Evolutionary conservation across 2,888 invertebrate species (phyloP).

Genomic region (Caenorhabditis doughertyi): DNA sequence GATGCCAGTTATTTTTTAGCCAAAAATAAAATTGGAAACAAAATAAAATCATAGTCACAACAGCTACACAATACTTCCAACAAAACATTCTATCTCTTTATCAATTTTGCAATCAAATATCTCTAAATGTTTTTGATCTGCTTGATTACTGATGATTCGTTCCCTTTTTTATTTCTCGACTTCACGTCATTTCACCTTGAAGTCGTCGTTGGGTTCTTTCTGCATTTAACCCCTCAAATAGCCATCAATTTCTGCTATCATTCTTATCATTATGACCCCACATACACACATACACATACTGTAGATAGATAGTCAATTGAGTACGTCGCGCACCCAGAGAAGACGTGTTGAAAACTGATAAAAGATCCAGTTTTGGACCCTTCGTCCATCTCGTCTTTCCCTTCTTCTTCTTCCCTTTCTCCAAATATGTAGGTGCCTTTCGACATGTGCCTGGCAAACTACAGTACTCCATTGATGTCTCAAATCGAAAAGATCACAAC

Average conservation of each 20-base stretch:
- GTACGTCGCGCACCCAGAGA: conserved; percentile 55
- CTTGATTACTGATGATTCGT: conserved; percentile 26
- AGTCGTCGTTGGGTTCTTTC: conserved; percentile 6
- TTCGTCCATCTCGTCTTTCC: not conserved
- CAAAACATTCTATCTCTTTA: conserved; percentile 39
- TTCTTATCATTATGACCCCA: conserved; percentile 49
- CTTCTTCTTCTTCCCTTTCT: not conserved
- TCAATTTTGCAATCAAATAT: not conserved
- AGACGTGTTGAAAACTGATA: conserved; percentile 4
- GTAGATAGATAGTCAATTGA: not conserved
- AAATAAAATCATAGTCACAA: not conserved
- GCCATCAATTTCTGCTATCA: conserved; percentile 19
- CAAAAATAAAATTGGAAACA: too few relatives aligned
- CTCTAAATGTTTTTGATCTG: conserved; percentile 31
- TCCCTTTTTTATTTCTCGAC: not conserved
- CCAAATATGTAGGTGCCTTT: too few relatives aligned
- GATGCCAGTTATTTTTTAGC: too few relatives aligned
- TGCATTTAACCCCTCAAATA: not conserved
- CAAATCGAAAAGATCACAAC: conserved; percentile 24
- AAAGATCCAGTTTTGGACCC: conserved; percentile 25
- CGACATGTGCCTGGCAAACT: conserved; percentile 32
- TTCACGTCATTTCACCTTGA: conserved; percentile 45
- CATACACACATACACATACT: not conserved
- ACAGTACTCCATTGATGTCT: conserved; percentile 24
- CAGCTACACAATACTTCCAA: conserved; percentile 10